Conservation (phyloP, 2,797 vertebrate genomes). For the Xiphorhynchus erythropygius region DNA sequence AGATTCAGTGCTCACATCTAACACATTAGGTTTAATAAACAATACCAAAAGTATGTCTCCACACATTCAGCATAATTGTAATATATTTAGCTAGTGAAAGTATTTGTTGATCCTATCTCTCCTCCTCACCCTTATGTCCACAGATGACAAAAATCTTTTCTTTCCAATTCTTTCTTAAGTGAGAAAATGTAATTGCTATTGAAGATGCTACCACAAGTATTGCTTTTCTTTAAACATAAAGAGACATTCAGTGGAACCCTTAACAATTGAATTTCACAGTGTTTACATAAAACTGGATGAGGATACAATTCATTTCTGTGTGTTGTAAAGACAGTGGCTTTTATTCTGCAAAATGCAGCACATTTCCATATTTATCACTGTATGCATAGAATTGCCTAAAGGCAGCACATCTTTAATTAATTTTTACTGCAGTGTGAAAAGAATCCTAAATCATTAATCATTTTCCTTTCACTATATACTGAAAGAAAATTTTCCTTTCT, state of each 20-base stretch:
- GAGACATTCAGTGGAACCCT: slow-evolving; percentile 41
- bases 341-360: slow-evolving; percentile 44
- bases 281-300: slow-evolving; percentile 57
- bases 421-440: slow-evolving; percentile 51
- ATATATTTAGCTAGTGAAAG: not conserved
- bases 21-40: not conserved
- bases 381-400: slow-evolving; percentile 55
- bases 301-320: slow-evolving; percentile 35
- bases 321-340: slow-evolving; percentile 31
- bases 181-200: slow-evolving; percentile 36
- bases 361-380: slow-evolving; percentile 57
- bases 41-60: not conserved
- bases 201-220: slow-evolving; percentile 7
- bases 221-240: slow-evolving; percentile 51
- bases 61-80: not conserved
- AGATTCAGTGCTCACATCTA: not conserved
- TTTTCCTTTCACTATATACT: slow-evolving; percentile 20
- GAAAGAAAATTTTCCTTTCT: slow-evolving; percentile 16
- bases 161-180: slow-evolving; percentile 25
- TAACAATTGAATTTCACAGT: slow-evolving; percentile 53
- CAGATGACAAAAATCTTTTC: slow-evolving; percentile 17
- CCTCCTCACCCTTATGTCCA: not conserved
- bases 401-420: slow-evolving; percentile 62
- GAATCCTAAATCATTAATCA: slow-evolving; percentile 59
- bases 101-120: not conserved